Evolutionary conservation across 2,113 vertebrate species (phyloP).

Genomic region (Ifrita kowaldi): DNA sequence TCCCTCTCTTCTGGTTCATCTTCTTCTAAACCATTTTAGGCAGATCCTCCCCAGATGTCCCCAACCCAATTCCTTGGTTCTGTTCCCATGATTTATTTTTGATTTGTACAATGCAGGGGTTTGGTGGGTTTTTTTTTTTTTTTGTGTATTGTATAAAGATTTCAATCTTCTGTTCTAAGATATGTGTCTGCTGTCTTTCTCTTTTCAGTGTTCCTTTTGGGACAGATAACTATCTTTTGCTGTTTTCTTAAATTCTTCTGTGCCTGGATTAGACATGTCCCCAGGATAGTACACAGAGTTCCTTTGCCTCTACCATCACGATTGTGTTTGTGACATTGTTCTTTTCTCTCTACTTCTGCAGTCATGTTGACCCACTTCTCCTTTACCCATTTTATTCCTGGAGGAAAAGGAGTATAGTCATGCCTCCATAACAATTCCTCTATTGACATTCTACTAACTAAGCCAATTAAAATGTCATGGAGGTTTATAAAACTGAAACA

Average conservation of each 20-base stretch:
- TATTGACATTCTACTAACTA: neutral
- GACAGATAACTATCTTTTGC: neutral
- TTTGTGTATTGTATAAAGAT: rapidly evolving
- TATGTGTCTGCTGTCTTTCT: neutral
- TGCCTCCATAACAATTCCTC: neutral
- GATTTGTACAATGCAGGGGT: neutral
- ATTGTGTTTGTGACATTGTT: neutral
- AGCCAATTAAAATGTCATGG: neutral
- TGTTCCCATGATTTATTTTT: neutral
- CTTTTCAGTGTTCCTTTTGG: neutral
- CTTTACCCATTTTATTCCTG: neutral
- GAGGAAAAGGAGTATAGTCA: neutral
- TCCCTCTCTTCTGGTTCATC: neutral
- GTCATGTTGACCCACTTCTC: neutral
- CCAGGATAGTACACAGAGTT: neutral
- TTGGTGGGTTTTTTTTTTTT: rapidly evolving
- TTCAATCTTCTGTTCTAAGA: neutral
- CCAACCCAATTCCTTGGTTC: neutral
- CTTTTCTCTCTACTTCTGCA: neutral
- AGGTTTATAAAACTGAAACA: neutral
- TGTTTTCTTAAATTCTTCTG: neutral
- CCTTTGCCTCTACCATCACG: neutral
- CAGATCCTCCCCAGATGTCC: neutral
- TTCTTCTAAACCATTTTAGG: neutral
- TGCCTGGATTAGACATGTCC: neutral